These are phyloP conservation scores for Onthophagus sagittarius DNA, from an alignment of 2,888 invertebrate genomes.

Conservation along the genomic window DNA sequence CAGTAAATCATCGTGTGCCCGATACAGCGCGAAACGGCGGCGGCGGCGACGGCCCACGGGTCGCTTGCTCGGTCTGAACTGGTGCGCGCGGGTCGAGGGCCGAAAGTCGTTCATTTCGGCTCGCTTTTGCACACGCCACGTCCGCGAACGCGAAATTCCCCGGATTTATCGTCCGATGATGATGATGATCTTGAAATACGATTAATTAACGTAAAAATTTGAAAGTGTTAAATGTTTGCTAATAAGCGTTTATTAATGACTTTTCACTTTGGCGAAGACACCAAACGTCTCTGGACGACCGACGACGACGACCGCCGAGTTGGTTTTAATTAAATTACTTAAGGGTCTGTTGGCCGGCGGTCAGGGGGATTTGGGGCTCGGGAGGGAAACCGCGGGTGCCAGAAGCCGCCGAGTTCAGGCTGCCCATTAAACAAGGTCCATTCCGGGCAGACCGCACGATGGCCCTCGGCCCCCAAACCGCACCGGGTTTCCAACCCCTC, in stretches of 20 bases:
- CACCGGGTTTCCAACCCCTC: background rate
- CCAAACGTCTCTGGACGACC: background rate
- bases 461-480: background rate
- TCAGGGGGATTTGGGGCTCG: constrained; percentile 9
- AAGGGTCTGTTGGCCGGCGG: constrained; percentile 2
- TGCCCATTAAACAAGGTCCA: constrained; percentile 21
- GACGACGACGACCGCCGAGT: background rate
- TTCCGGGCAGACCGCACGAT: constrained; percentile 18
- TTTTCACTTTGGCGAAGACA: background rate
- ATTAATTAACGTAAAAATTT: no score
- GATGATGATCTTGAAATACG: background rate
- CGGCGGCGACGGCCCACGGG: background rate
- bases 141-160: background rate
- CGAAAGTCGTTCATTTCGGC: no score
- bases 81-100: background rate
- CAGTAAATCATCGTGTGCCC: constrained; percentile 6
- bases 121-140: background rate
- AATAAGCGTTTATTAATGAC: background rate
- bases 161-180: constrained; percentile 1
- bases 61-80: background rate
- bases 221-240: no score
- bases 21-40: background rate
- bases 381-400: background rate
- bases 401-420: constrained; percentile 3
- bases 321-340: background rate